Base-by-base conservation (phyloP, 2,113 vertebrate genomes). In the Zeus faber region DNA sequence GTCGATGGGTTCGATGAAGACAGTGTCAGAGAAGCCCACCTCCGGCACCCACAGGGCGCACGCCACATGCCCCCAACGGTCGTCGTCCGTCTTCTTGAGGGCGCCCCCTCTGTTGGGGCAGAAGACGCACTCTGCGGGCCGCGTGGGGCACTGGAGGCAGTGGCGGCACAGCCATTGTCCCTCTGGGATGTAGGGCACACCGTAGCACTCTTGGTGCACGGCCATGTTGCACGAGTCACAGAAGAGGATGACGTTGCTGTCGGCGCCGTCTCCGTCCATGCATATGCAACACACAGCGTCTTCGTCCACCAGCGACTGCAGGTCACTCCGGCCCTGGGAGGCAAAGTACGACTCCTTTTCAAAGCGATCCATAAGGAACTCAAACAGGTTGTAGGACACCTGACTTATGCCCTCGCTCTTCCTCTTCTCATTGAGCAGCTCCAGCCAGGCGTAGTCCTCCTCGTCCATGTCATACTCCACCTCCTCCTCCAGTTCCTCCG, bases 381-480 rank as follows among this genome's bases (percentile, higher is more conserved):
- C 97, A 25, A 99, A 98, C 70, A 96, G 91, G 59, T 94, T 94
- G 83, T 95, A 92, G 0, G 97, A 96, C 58, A 98, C 96, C 17
- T 92, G 94, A 7, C 95, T 91, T 54, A 93, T 71, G 1, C 96
- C 94, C 24, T 98, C 95, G 0, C 91, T 92, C 71, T 85, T 93
- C 40, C 97, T 83, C 72, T 92, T 96, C 67, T 98, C 96, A 0
- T 99, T 99, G 76, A 98, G 77, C 37, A 99, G 82, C 77, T 99
- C 97, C 70, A 99, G 81, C 97, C 97, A 99, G 0, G 96, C 94
- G 0, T 94, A 99, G 82, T 99, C 96, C 79, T 99, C 97, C 77
- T 98, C 97, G 11, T 99, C 97, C 97, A 99, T 98, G 80, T 99
- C 96, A 0, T 99, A 99, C 65, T 99, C 97, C 48, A 99, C 97